Base-by-base conservation (phyloP, 2,797 vertebrate species). In the Onychomys torridus region DNA sequence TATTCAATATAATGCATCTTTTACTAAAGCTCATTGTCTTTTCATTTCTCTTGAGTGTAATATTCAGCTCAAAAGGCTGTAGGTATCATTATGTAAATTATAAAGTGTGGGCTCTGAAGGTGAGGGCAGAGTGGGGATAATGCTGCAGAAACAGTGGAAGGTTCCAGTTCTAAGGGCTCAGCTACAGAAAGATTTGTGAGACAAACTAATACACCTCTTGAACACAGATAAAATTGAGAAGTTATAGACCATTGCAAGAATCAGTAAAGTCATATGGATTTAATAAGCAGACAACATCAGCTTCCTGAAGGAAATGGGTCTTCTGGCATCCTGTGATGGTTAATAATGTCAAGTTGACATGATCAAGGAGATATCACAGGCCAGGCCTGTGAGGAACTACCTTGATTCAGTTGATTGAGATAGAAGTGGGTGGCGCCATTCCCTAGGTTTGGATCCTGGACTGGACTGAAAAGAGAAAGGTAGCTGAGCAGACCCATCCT, bases 51-150 rank as follows among this genome's bases (percentile, higher is more conserved):
- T 91, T 21, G 34, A 92, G 43, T 49, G 29, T 63, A 69, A 8
- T 40, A 63, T 25, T 37, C 65, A 89, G 81, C 12, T 55, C 69
- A 77, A 65, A 57, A 91, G 19, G 21, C 25, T 27, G 43, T 27
- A 21, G 25, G 19, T 19, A 61, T n/a, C 7, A 14, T 19, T 32
- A 43, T 34, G 12, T 21, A 81, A 88, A 89, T 34, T 43, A 34
- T 59, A 46, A 55, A 65, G 78, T 52, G 3, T 83, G 12, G 25
- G 52, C 11, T 81, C 29, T 55, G 49, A 0, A 4, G 4, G 5
- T 6, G 16, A 21, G 25, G 12, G 14, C 23, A 13, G 5, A 3
- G 11, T 0, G 6, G 37, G 2, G 2, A 13, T 5, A 29, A 9
- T 14, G 17, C 49, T 87, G 49, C 11, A 69, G 84, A 73, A 84